Conservation (phyloP, 2,797 vertebrate species). For the Hypotaenidia philippensis region DNA sequence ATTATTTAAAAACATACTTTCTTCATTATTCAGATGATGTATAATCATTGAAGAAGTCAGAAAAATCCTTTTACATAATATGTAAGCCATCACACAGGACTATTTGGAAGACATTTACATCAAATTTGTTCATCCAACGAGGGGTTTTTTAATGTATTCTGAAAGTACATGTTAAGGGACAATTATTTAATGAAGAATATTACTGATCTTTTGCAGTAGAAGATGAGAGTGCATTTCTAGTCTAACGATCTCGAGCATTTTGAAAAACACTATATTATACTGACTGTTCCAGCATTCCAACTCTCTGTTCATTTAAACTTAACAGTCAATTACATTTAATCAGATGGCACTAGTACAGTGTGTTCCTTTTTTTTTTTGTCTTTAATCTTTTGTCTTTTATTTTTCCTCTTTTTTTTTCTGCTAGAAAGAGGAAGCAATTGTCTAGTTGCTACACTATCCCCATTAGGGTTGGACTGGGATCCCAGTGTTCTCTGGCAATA, state of each 20-base stretch:
- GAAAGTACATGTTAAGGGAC: neutral
- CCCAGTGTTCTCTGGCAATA: neutral
- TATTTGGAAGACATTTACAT: neutral
- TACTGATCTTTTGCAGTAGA: neutral
- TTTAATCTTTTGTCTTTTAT: neutral
- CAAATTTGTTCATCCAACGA: neutral
- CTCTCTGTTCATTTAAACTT: conserved; percentile 17
- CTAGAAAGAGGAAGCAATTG: neutral
- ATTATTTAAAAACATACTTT: neutral
- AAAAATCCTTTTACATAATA: neutral
- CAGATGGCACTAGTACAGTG: neutral
- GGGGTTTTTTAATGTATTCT: neutral
- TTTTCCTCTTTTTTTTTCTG: neutral
- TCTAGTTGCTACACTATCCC: neutral
- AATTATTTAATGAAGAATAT: conserved; percentile 48
- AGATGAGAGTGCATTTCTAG: conserved; percentile 4
- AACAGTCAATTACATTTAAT: neutral
- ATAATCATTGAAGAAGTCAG: neutral
- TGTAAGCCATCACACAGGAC: neutral
- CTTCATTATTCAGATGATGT: neutral
- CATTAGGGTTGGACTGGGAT: neutral
- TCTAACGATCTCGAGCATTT: neutral
- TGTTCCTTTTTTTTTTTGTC: neutral
- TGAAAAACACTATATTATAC: neutral
- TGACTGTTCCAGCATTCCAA: neutral